These are phyloP conservation scores for Drosophila kanekoi DNA, from an alignment of 2,888 invertebrate species.

Conservation along the genomic window DNA sequence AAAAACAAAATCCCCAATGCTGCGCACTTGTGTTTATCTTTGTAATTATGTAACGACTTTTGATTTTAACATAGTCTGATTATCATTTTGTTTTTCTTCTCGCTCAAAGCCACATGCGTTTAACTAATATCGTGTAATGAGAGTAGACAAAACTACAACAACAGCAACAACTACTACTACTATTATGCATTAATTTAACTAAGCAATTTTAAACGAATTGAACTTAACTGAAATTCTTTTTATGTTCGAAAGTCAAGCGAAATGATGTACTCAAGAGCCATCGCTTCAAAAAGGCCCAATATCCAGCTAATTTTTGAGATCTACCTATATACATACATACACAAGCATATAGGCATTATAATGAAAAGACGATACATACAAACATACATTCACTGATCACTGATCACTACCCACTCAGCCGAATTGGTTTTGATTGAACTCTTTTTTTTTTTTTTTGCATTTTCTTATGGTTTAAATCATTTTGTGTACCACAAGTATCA, in stretches of 20 bases:
- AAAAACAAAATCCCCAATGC: constrained; percentile 15
- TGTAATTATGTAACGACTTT: constrained; percentile 40
- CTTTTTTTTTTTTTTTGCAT: not conserved
- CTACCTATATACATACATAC: not conserved
- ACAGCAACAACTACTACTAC: not conserved
- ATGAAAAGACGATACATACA: constrained; percentile 10
- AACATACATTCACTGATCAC: constrained; percentile 4
- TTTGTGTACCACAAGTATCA: constrained; percentile 15
- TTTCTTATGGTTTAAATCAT: not conserved
- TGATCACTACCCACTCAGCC: constrained; percentile 12
- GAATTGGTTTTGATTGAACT: constrained; percentile 24
- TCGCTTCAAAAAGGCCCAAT: constrained; percentile 11
- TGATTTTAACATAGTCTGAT: constrained; percentile 57
- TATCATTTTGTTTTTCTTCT: constrained; percentile 35
- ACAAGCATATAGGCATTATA: constrained; percentile 1
- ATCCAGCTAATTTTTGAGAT: constrained; percentile 6
- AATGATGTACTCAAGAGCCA: constrained; percentile 20
- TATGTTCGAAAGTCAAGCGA: constrained; percentile 36
- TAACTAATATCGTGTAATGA: constrained; percentile 33
- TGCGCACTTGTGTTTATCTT: constrained; percentile 34
- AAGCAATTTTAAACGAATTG: constrained; percentile 21
- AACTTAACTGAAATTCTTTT: constrained; percentile 29
- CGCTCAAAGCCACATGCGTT: constrained; percentile 62
- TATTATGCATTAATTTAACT: constrained; percentile 30
- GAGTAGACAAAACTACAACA: constrained; percentile 2